A percentile compares a stretch with the other conserved stretches of the same genome.
These are phyloP conservation scores for Dryobotodes eremita DNA, from an alignment of 2,888 invertebrate genomes.

Conservation along the genomic window DNA sequence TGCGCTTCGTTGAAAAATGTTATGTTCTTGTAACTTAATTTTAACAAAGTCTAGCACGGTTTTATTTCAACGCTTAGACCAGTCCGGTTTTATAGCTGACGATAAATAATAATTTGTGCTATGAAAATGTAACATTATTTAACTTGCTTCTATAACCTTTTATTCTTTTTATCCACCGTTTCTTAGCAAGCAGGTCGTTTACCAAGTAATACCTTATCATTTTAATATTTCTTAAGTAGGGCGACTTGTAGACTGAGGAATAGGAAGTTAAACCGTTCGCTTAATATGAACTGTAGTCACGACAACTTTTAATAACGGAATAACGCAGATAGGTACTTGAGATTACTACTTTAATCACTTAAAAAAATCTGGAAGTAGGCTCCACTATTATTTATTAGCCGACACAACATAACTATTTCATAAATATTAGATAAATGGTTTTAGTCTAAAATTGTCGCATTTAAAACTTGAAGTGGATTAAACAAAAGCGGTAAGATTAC, in stretches of 20 bases:
- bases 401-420: constrained; percentile 10
- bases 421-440: constrained; percentile 26
- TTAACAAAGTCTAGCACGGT: constrained; percentile 7
- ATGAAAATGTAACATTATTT: constrained; percentile 34
- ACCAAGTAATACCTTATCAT: constrained; percentile 62
- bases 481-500: constrained; percentile 62
- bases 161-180: constrained; percentile 45
- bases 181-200: constrained; percentile 46
- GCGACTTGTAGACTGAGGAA: constrained; percentile 59
- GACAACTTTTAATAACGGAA: constrained; percentile 69
- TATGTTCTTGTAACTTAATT: constrained; percentile 30
- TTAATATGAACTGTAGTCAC: constrained; percentile 73
- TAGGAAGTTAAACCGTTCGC: constrained; percentile 69
- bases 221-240: constrained; percentile 67
- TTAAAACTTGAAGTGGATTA: constrained; percentile 49
- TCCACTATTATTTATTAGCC: no score
- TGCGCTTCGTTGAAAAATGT: constrained; percentile 1
- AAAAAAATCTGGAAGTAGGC: constrained; percentile 51
- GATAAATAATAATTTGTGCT: constrained; percentile 43
- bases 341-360: constrained; percentile 58
- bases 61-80: constrained; percentile 46
- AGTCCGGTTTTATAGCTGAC: constrained; percentile 24
- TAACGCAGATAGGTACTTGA: constrained; percentile 58
- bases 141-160: constrained; percentile 34
- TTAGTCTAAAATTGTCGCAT: constrained; percentile 30